Base-by-base conservation (phyloP, 1,140 invertebrate genomes). In the Eumeta japonica region DNA sequence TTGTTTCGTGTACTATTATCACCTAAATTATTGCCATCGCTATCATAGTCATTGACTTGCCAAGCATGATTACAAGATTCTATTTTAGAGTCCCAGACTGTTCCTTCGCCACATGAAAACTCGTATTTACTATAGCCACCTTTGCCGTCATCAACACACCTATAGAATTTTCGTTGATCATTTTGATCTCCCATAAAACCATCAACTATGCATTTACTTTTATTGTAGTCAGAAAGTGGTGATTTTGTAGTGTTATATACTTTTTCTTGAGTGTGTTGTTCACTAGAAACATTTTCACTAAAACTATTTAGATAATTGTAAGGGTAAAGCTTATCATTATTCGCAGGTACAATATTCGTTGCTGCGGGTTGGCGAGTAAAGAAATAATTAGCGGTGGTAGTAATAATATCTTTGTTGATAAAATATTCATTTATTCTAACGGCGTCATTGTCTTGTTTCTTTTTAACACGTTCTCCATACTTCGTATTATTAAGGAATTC, bases 131-230 rank as follows among this genome's bases (percentile, higher is more conserved):
- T 73, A 37, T 68, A 81, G 17, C 72, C 73, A 2, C 75, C 76
- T 41, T 76, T 55, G 16, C 76, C 78, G 41, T 79, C 71, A 46
- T 81, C 74, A 1, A 82, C 81, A 48, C 83, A 85, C 16, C 83
- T 63, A 50, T 82, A 83, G 41, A 85, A 86, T 43, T 79, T 79
- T n/a, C n/a, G n/a, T n/a, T n/a, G 63, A 41, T 66, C 46, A 37
- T 46, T 47, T 35, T n/a, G 17, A 47, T 58, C 54, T 15, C 55
- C 62, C 52, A 76, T 77, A 49, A 82, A 84, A 27, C 83, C 82
- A 49, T 47, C 55, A 18, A 48, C 31, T 16, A 35, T 50, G 43
- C 66, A 74, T 16, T 39, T 39, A 39, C 39, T 34, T 28, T 43
- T 35, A 17, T 24, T 17, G 35, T 13, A 5, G 9, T n/a, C n/a